Evolutionary conservation across 2,888 invertebrate species (phyloP).

Genomic region (Drosophila cognata): DNA sequence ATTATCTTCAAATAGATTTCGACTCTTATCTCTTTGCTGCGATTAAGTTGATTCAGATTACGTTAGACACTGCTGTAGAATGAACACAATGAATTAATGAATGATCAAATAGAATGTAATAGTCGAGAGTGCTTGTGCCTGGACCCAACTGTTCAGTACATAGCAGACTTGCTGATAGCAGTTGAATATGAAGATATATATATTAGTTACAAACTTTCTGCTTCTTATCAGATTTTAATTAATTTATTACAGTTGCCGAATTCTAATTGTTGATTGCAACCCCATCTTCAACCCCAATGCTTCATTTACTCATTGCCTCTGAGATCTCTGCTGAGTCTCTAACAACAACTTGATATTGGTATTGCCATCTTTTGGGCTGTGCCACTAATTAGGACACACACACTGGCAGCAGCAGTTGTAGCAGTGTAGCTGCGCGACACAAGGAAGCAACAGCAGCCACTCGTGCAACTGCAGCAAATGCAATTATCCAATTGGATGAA

Average conservation of each 20-base stretch:
- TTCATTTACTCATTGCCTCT: background rate
- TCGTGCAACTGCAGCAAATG: constrained; percentile 60
- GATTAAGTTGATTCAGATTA: background rate
- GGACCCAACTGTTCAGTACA: background rate
- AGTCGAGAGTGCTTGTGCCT: background rate
- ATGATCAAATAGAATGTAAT: background rate
- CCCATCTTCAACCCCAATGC: background rate
- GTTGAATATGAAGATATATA: background rate
- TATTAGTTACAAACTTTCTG: too few species aligned
- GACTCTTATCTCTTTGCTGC: background rate
- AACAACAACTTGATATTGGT: background rate
- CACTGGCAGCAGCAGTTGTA: constrained; percentile 13
- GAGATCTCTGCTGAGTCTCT: background rate
- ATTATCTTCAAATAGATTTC: background rate
- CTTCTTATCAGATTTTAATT: background rate
- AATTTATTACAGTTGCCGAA: background rate
- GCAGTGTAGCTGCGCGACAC: constrained; percentile 11
- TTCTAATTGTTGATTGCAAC: background rate
- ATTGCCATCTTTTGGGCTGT: constrained; percentile 54
- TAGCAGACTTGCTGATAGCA: background rate
- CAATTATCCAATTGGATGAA: constrained; percentile 82
- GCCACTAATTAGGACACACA: constrained; percentile 45
- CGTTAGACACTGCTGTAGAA: background rate
- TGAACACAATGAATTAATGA: too few species aligned
- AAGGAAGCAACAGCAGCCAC: background rate